Base-by-base conservation (phyloP, 2,797 vertebrate genomes). In the Schizothorax lantsangensis region DNA sequence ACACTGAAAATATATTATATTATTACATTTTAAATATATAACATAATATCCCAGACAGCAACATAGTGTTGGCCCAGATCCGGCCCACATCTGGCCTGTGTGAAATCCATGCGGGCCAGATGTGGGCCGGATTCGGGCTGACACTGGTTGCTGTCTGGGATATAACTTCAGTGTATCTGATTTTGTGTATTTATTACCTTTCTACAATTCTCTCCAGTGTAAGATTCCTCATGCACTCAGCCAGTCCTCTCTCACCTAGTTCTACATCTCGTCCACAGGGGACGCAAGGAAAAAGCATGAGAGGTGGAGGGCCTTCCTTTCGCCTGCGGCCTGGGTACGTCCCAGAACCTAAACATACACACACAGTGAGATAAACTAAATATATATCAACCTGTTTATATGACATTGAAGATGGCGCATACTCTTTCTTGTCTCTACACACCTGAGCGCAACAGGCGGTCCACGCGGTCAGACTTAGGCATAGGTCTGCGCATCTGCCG, bases 171-270 rank as follows among this genome's bases (percentile, higher is more conserved):
- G 64, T 64, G 38, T 64, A 62, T 62, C 26, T 84, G 47, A 47
- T 47, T 15, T n/a, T 52, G 23, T 62, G 73, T 38, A 59, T 30
- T 43, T 9, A 2, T 88, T 95, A 98, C 88, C 98, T 95, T 90
- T 99, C 98, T 88, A 98, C 98, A 59, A 99, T 97, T 0, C 98
- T 96, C 93, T 99, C 98, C 93, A 99, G 91, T 1, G 97, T 98
- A 90, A 99, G 96, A 92, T 99, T 99, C 36, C 98, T 97, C 93
- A 99, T 96, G 68, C 98, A 97, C 90, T 97, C 97, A 0, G 96
- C 94, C 74, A 99, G 93, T 21, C 98, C 98, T 81, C 97, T 94
- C 92, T 99, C 98, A 0, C 98, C 97, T 89, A 99, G 94, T 90
- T 99, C 97, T 91, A 99, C 97, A 0, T 99, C 97, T 9, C 94